These are phyloP conservation scores for Manis pentadactyla DNA, from an alignment of 2,797 vertebrate genomes.

Conservation along the genomic window DNA sequence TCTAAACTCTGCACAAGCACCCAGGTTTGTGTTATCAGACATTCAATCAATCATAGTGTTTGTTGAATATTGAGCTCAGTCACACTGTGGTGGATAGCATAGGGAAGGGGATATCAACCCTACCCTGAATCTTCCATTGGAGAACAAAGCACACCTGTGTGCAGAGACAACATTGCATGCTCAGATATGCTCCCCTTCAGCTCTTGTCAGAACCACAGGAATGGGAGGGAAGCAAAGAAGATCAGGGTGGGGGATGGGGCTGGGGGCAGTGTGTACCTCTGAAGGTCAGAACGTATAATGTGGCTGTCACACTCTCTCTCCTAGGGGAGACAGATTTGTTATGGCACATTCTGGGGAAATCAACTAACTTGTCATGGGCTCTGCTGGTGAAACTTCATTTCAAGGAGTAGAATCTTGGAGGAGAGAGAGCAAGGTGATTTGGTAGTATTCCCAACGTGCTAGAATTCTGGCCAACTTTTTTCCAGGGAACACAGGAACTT, in stretches of 20 bases:
- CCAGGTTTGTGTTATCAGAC: not conserved
- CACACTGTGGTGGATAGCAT: not conserved
- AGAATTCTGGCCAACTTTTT: conserved; percentile 25
- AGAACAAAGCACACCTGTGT: not conserved
- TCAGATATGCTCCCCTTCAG: not conserved
- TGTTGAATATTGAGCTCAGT: not conserved
- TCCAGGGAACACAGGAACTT: not conserved
- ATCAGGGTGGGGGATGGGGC: not conserved
- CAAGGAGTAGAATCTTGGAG: conserved; percentile 14
- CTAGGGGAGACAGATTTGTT: conserved; percentile 80
- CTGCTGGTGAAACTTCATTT: conserved; percentile 44
- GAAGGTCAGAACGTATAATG: conserved; percentile 85
- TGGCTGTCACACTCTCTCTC: conserved; percentile 83
- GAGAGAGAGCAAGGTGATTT: conserved; percentile 33
- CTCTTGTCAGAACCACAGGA: not conserved
- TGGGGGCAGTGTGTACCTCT: not conserved
- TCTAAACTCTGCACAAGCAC: not conserved
- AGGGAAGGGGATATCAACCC: not conserved
- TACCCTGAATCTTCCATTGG: not conserved
- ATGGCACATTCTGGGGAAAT: conserved; percentile 79
- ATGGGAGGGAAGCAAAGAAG: conserved; percentile 11
- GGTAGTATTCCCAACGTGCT: not conserved
- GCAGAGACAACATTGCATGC: not conserved
- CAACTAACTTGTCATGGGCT: conserved; percentile 81
- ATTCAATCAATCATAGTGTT: not conserved